A percentile compares a stretch with the other conserved stretches of the same genome.
Evolutionary conservation across 2,888 invertebrate genomes (phyloP).

Genomic region (Hoplodrina ambigua): DNA sequence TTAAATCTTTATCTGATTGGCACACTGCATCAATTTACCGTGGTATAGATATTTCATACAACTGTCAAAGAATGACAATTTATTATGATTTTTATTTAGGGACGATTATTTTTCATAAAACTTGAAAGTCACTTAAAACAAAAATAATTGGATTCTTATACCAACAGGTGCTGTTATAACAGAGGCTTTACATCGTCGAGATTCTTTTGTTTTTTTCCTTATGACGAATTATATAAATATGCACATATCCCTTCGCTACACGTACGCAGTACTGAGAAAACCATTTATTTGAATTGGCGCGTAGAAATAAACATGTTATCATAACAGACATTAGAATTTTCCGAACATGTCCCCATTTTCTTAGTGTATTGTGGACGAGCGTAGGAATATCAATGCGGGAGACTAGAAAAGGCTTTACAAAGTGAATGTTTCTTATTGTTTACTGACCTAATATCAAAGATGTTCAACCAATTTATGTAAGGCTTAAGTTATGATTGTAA

Average conservation of each 20-base stretch:
- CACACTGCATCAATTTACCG: too few relatives aligned
- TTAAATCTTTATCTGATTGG: too few relatives aligned
- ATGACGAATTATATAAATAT: slow-evolving; percentile 33
- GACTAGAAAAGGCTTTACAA: slow-evolving; percentile 8
- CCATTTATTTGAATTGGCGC: slow-evolving; percentile 50
- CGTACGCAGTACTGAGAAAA: slow-evolving; percentile 42
- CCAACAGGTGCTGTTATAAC: slow-evolving; percentile 29
- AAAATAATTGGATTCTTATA: slow-evolving; percentile 15
- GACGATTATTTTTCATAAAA: background rate
- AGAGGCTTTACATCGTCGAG: slow-evolving; percentile 18
- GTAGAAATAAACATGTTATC: slow-evolving; percentile 55
- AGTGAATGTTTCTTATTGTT: background rate
- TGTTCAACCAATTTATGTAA: background rate
- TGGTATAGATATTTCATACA: too few relatives aligned
- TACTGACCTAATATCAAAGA: slow-evolving; percentile 2
- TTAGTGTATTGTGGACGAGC: slow-evolving; percentile 6
- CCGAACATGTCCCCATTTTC: slow-evolving; percentile 24
- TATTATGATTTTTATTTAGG: too few relatives aligned
- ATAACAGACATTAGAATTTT: slow-evolving; percentile 46
- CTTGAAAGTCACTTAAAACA: background rate
- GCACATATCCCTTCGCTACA: slow-evolving; percentile 28
- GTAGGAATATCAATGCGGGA: slow-evolving; percentile 11
- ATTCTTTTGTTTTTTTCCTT: slow-evolving; percentile 32
- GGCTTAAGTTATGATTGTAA: background rate
- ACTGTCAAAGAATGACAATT: too few relatives aligned